Evolutionary conservation across 2,888 invertebrate species (phyloP), one percentile per base, ranked within the genome.

Genomic region (Diadromus collaris): DNA sequence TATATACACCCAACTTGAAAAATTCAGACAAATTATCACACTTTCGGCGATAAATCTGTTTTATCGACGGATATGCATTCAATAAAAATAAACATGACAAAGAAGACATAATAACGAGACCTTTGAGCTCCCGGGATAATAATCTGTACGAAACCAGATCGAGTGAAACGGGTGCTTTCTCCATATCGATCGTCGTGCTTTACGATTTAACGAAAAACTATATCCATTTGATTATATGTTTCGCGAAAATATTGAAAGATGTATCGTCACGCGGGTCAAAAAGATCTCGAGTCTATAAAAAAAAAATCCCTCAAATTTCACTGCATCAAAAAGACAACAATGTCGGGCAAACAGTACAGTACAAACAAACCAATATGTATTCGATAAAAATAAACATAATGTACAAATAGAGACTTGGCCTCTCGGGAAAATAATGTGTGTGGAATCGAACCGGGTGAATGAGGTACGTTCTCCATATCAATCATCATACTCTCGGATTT

Each of bases 121-220:
- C 10, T 10, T n/a, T n/a, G 34, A 10, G 2, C 10, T 2, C 34
- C 10, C 10, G 10, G 3, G 34, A 34, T 34, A 34, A 34, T 34
- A 34, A 34, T 10, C 34, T 10, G 2, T 10, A 10, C 10, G 10
- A 34, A 34, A 34, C 10, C 10, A 10, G 34, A 34, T 10, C 10
- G 34, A 34, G 34, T 34, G 34, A 34, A 34, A 34, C 2, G 10
- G 54, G 16, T 54, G 5, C 21, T 5, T 54, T 27, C 13, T 27
- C 54, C 16, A 54, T 54, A 24, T 27, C 24, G 27, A 54, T 27
- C 24, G 21, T 54, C 19, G 10, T 54, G 2, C 27, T 24, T 27
- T 27, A 24, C 27, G 27, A 54, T 54, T 27, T 54, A 21, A 54
- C 24, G 54, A 54, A 54, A 54, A 27, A 27, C 27, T 54, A 54